A percentile compares a stretch with the other conserved stretches of the same genome.
Conservation (phyloP, 2,797 vertebrate species). For the Sardinella longiceps region DNA sequence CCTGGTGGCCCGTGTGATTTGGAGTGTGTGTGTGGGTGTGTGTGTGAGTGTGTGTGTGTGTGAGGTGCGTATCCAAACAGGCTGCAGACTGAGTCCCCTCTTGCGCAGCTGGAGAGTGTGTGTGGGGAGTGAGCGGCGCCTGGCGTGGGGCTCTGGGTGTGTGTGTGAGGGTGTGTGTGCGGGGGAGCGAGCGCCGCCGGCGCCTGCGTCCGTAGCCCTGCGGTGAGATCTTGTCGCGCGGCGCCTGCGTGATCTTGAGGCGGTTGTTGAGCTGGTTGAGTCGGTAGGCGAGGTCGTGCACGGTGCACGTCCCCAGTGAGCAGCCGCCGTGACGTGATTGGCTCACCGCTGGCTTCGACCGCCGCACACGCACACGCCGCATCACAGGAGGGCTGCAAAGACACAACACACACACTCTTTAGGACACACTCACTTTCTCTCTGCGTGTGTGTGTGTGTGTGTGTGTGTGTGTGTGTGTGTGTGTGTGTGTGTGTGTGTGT, state of each 20-base stretch:
- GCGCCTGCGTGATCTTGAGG: slow-evolving; percentile 79
- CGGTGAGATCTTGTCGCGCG: slow-evolving; percentile 83
- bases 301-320: slow-evolving; percentile 87
- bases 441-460: too few relatives aligned
- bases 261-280: slow-evolving; percentile 85
- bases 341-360: slow-evolving; percentile 82
- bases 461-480: too few relatives aligned
- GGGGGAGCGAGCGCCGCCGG: slow-evolving; percentile 43
- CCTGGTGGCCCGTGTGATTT: background rate
- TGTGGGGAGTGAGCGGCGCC: background rate
- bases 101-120: slow-evolving; percentile 41
- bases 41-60: slow-evolving; percentile 62
- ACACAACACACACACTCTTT: too few relatives aligned
- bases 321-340: slow-evolving; percentile 79
- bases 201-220: slow-evolving; percentile 91
- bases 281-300: slow-evolving; percentile 87
- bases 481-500: too few relatives aligned
- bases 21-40: slow-evolving; percentile 10
- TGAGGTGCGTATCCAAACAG: slow-evolving; percentile 71
- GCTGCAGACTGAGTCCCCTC: slow-evolving; percentile 65
- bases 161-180: background rate
- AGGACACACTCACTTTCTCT: too few relatives aligned
- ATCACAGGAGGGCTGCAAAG: too few relatives aligned
- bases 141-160: background rate
- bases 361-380: slow-evolving; percentile 79